phyloP scores from a whole-genome alignment of 2,797 vertebrate species.

The Liasis olivaceus region DNA sequence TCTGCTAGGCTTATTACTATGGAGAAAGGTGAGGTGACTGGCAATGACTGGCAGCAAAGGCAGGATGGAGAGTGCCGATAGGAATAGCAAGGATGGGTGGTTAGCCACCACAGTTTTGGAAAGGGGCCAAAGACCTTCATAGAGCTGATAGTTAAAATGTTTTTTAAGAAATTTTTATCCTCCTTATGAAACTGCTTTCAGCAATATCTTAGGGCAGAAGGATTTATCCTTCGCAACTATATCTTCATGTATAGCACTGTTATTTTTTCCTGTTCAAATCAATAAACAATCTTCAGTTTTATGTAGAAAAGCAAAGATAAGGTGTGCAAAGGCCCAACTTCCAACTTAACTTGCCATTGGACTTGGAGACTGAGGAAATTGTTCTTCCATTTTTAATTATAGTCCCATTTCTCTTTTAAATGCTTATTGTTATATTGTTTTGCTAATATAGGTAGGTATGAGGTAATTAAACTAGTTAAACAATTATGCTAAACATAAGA shows the following conservation, averaged over 20 bases:
- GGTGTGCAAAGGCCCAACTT: background rate
- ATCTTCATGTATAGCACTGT: background rate
- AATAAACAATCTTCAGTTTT: background rate
- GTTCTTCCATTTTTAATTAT: background rate
- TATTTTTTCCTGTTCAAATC: background rate
- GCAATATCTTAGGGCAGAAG: background rate
- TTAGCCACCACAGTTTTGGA: background rate
- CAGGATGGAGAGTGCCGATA: background rate
- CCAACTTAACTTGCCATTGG: background rate
- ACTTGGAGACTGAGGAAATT: background rate
- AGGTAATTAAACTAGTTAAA: background rate
- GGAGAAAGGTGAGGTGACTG: background rate
- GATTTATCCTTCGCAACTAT: background rate
- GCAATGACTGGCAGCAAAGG: background rate
- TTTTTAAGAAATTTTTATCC: background rate
- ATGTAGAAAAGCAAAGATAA: background rate
- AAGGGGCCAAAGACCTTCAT: background rate
- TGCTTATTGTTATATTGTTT: background rate
- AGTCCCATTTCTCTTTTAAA: background rate
- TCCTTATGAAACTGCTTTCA: background rate
- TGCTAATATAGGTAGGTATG: background rate
- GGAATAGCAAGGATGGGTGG: background rate
- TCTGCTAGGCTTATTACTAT: background rate
- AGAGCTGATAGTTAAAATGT: background rate
- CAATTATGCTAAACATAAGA: background rate